A percentile compares a stretch with the other conserved stretches of the same genome.
These are phyloP conservation scores for Sebastes hopkinsi DNA, from an alignment of 2,797 vertebrate species.

Conservation along the genomic window DNA sequence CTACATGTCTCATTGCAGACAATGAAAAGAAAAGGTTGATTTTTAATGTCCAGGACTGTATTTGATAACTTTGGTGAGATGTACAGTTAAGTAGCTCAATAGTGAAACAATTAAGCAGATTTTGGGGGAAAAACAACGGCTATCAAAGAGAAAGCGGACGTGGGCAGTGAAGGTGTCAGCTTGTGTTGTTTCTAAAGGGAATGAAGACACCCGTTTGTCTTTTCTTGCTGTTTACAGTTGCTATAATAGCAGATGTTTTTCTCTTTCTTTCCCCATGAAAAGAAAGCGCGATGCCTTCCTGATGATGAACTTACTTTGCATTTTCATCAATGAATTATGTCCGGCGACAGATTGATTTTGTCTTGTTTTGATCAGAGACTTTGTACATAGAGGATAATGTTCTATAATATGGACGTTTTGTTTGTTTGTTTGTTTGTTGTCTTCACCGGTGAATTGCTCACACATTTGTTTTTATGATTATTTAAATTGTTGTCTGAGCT, in stretches of 20 bases:
- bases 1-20: conserved; percentile 2
- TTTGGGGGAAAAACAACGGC: background rate
- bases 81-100: background rate
- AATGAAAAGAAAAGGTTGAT: background rate
- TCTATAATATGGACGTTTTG: conserved; percentile 45
- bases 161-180: conserved; percentile 17
- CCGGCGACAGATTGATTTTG: conserved; percentile 28
- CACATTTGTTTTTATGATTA: conserved; percentile 58
- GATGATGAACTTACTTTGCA: conserved; percentile 43
- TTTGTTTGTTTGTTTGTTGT: conserved; percentile 29
- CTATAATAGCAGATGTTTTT: conserved; percentile 47
- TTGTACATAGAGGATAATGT: conserved; percentile 66
- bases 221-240: conserved; percentile 68
- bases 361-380: conserved; percentile 53
- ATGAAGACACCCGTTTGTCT: conserved; percentile 53
- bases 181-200: conserved; percentile 76
- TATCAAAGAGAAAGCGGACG: background rate
- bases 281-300: conserved; percentile 67
- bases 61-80: background rate
- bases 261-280: conserved; percentile 48
- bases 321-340: conserved; percentile 55
- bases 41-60: background rate
- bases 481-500: conserved; percentile 52
- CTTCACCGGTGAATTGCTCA: conserved; percentile 35
- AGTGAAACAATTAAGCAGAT: background rate